Conservation (phyloP, 2,888 invertebrate species). For the Ferrisia virgata region DNA sequence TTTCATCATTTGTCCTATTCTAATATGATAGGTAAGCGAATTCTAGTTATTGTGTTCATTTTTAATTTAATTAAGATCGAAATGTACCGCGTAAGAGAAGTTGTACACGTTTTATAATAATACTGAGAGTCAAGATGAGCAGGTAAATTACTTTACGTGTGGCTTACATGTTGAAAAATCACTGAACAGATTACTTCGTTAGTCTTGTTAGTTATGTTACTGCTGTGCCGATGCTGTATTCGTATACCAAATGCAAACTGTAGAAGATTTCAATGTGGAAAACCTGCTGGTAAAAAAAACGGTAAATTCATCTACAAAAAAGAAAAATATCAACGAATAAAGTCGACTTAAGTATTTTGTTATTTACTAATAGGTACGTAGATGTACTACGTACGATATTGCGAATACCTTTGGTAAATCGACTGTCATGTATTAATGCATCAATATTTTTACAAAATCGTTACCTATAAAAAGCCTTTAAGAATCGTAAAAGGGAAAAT, state of each 20-base stretch:
- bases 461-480: slow-evolving; percentile 14
- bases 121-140: too few relatives aligned
- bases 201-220: too few relatives aligned
- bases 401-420: neutral
- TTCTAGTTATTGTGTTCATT: neutral
- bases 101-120: too few relatives aligned
- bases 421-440: neutral
- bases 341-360: neutral
- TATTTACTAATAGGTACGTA: neutral
- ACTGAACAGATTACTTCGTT: too few relatives aligned
- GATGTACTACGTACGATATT: neutral
- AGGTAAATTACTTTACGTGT: neutral
- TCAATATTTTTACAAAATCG: slow-evolving; percentile 7
- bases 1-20: neutral
- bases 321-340: neutral
- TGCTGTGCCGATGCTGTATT: too few relatives aligned
- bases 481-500: neutral
- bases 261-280: too few relatives aligned
- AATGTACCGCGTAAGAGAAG: neutral
- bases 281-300: too few relatives aligned
- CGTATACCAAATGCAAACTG: too few relatives aligned
- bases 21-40: neutral
- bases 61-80: neutral
- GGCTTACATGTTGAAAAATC: too few relatives aligned
- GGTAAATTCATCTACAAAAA: neutral